phyloP scores from a whole-genome alignment of 2,888 invertebrate species.

The Lasioglossum figueresi region DNA sequence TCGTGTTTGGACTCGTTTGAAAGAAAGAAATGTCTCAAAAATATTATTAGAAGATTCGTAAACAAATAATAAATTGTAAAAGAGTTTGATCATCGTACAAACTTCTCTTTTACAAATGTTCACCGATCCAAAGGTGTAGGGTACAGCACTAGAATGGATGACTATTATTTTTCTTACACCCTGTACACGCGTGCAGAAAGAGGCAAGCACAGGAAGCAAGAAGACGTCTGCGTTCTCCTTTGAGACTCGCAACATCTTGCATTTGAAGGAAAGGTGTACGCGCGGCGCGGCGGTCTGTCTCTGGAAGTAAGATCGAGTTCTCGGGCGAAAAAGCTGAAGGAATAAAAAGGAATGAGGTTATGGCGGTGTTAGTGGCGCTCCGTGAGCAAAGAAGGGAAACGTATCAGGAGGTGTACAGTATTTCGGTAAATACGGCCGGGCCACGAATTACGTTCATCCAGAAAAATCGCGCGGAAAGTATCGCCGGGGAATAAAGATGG shows the following conservation, averaged over 20 bases:
- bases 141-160: background rate
- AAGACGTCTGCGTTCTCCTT: conserved; percentile 46
- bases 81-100: too few species aligned
- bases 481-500: conserved; percentile 1
- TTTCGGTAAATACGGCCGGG: conserved; percentile 25
- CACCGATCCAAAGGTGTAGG: background rate
- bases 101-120: background rate
- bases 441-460: background rate
- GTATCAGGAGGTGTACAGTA: background rate
- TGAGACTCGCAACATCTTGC: conserved; percentile 71
- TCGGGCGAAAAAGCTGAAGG: conserved; percentile 32
- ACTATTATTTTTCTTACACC: background rate
- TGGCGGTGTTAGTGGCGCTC: conserved; percentile 42
- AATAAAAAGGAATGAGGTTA: conserved; percentile 49
- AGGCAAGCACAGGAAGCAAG: background rate
- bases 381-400: conserved; percentile 5
- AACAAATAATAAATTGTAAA: too few species aligned
- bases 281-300: conserved; percentile 46
- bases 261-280: conserved; percentile 61
- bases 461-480: background rate
- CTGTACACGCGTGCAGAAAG: background rate
- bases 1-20: too few species aligned
- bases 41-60: too few species aligned
- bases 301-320: conserved; percentile 60
- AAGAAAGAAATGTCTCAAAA: too few species aligned